Evolutionary conservation across 2,113 vertebrate species (phyloP), one percentile per base, ranked within the genome.

Genomic region (Gnathochromis pfefferi): DNA sequence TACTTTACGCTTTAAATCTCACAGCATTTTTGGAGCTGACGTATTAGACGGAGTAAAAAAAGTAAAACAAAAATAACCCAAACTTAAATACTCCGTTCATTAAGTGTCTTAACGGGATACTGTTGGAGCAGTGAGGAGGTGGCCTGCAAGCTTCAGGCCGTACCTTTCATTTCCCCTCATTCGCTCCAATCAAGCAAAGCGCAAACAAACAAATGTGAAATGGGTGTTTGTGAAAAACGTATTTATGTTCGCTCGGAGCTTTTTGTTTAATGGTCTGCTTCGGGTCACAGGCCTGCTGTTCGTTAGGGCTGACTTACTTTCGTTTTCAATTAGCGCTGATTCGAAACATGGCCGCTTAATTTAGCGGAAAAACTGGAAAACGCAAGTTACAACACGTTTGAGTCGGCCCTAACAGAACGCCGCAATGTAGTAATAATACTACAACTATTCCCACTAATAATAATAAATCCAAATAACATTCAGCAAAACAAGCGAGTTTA

Each of bases 271-370:
- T 90, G 12, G 68, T 68, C 83, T 91, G 87, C 21, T 80, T 53
- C 10, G 23, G 53, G 88, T 87, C 89, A 70, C 75, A 5, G 38
- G 80, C 12, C 85, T 91, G 90, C 21, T 79, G 84, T 88, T 92
- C 79, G 70, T 78, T 78, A 49, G 42, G 16, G 13, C 70, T 49
- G 14, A 28, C 85, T 92, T 90, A 88, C 92, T 89, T 94, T 95
- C 94, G 40, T 84, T 86, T 94, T 58, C 87, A 95, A 92, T 95
- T 94, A 91, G 19, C 83, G 6, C 2, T 90, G 93, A 96, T 82
- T 82, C 7, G 33, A 80, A 55, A 28, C 93, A 94, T 40, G 51
- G 38, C 35, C 45, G 9, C 11, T 13, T 45, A 11, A 63, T 83
- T 83, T 54, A 35, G 63, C 53, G 88, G 31, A 31, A 86, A 87